Evolutionary conservation across 1,140 invertebrate genomes (phyloP), one percentile per base, ranked within the genome.

Genomic region (Varroa destructor): DNA sequence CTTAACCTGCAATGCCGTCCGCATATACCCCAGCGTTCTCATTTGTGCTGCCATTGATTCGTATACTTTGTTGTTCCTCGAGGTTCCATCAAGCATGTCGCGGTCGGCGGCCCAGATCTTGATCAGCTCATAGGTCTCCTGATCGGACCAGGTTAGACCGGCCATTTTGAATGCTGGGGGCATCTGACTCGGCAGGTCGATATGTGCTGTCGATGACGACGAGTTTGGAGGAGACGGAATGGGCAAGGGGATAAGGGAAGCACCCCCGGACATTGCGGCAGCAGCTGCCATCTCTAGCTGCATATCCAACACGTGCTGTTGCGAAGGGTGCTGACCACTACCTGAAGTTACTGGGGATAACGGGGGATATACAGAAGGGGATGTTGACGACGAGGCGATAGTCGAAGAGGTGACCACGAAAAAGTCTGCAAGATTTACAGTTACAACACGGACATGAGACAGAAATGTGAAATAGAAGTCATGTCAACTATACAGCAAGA

Each of bases 51-150:
- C 61, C 61, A 67, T 67, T 1, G 40, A 43, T 46, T 67, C 61
- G 37, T 67, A 67, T 12, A 67, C 61, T 37, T 67, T 67, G 61
- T 67, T 67, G 61, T 67, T 67, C 46, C 61, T n/a, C 10, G 61
- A 67, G 40, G 61, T 67, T n/a, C 61, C 61, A 37, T 67, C 61
- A 37, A 67, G 61, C 61, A 67, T 67, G 46, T 67, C 61, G 61
- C 61, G 61, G 37, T 67, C 61, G 61, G 61, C 37, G 12, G 61
- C 61, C 61, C 61, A 67, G 37, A 67, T 67, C 61, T 67, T 67
- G 61, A 67, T 67, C 0, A 67, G 61, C 36, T 67, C 61, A 46
- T 67, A 67, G 10, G 61, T 67, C 46, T 67, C 61, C 61, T 67
- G 61, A 40, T 67, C 61, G 61, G 61, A 67, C 61, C 61, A 67